These are phyloP conservation scores for Andrena flavipes DNA, from an alignment of 2,888 invertebrate species.

Conservation along the genomic window DNA sequence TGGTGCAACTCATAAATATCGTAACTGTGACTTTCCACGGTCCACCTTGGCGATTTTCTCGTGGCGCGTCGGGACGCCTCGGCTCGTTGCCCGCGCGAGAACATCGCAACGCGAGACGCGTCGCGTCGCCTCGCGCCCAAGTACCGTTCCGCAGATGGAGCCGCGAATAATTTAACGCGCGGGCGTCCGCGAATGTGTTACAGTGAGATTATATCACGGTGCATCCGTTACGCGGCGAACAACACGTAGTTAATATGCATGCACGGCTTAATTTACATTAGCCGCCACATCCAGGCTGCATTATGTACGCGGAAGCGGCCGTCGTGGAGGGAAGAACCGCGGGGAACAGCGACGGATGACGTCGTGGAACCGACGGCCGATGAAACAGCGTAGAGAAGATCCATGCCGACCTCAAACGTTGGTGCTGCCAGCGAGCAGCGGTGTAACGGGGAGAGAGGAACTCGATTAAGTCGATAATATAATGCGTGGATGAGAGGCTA, in stretches of 20 bases:
- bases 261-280: constrained; percentile 79
- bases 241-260: constrained; percentile 80
- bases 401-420: not conserved
- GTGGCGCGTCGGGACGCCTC: not conserved
- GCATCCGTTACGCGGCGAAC: constrained; percentile 76
- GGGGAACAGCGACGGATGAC: constrained; percentile 18
- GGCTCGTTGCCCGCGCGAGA: too few relatives aligned
- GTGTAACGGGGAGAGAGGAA: not conserved
- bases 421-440: not conserved
- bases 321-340: constrained; percentile 22
- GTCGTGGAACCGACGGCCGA: constrained; percentile 26
- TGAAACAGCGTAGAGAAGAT: not conserved
- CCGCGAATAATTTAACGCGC: constrained; percentile 70
- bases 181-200: constrained; percentile 71
- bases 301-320: constrained; percentile 74
- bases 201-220: constrained; percentile 72
- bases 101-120: constrained; percentile 23
- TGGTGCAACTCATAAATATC: not conserved
- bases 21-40: not conserved
- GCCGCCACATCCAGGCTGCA: constrained; percentile 66
- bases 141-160: constrained; percentile 67
- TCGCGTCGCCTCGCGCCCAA: constrained; percentile 34
- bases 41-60: constrained; percentile 16
- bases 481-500: constrained; percentile 50
- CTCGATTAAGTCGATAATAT: constrained; percentile 43